Evolutionary conservation across 1,140 invertebrate genomes (phyloP).

Genomic region (Lamellibrachia luymesi): DNA sequence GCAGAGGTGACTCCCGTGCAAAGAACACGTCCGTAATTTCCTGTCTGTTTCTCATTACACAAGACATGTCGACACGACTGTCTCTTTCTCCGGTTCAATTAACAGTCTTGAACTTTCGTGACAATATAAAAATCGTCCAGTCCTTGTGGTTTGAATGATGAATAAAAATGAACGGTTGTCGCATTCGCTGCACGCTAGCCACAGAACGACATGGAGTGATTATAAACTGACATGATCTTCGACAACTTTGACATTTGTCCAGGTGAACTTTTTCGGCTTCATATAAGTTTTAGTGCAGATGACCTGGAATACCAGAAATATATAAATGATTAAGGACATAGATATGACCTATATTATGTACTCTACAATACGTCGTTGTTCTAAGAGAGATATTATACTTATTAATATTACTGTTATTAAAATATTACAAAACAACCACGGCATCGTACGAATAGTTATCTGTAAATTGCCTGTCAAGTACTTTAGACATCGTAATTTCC

Average conservation of each 20-base stretch:
- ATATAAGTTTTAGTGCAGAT: not conserved
- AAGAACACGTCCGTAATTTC: not conserved
- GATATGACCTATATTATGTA: not conserved
- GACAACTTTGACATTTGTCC: not conserved
- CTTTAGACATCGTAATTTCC: too few relatives aligned
- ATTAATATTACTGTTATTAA: not conserved
- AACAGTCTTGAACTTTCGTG: not conserved
- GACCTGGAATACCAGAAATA: not conserved
- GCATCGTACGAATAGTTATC: too few relatives aligned
- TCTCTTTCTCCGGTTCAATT: not conserved
- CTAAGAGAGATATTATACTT: not conserved
- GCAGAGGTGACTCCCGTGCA: not conserved
- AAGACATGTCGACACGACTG: not conserved
- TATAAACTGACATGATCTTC: not conserved
- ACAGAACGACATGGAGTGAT: not conserved
- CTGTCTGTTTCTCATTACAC: not conserved
- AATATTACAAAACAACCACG: too few relatives aligned
- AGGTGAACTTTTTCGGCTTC: not conserved
- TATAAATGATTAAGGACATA: not conserved
- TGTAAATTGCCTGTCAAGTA: too few relatives aligned
- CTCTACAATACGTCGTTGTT: not conserved
- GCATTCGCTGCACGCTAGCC: not conserved
- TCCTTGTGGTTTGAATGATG: not conserved
- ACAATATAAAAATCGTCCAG: not conserved
- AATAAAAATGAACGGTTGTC: not conserved